Evolutionary conservation across 2,113 vertebrate species (phyloP).

Genomic region (Urocolius indicus): DNA sequence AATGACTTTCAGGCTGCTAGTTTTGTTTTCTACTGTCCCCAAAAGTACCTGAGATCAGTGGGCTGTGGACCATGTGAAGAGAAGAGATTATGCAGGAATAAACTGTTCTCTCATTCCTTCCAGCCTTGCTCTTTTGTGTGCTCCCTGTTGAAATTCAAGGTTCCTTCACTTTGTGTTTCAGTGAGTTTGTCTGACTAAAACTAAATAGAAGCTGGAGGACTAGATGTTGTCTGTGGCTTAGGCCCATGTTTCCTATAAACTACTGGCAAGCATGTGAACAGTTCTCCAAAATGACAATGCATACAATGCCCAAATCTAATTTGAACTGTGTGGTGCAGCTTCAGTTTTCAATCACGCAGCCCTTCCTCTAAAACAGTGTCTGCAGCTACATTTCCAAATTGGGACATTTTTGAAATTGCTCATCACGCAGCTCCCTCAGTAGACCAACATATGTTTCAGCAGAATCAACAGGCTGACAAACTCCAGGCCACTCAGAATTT

Average conservation of each 20-base stretch:
- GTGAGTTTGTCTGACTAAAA: constrained; percentile 22
- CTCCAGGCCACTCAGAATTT: constrained; percentile 57
- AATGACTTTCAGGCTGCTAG: constrained; percentile 14
- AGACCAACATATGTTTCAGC: constrained; percentile 52
- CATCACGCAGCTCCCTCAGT: constrained; percentile 14
- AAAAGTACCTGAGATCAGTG: constrained; percentile 30
- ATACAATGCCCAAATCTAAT: constrained; percentile 56
- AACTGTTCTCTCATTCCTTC: constrained; percentile 10
- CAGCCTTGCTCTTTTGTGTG: neutral
- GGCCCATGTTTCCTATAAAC: constrained; percentile 44
- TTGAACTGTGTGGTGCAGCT: constrained; percentile 48
- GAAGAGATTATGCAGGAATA: constrained; percentile 7
- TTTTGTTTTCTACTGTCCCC: neutral
- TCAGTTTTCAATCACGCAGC: constrained; percentile 53
- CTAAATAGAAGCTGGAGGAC: constrained; percentile 2
- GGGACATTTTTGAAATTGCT: constrained; percentile 48
- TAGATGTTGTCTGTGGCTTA: constrained; percentile 26
- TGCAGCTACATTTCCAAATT: constrained; percentile 53
- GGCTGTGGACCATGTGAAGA: constrained; percentile 13
- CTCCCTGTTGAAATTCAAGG: neutral
- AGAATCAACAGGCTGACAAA: constrained; percentile 65
- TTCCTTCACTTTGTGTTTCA: constrained; percentile 13
- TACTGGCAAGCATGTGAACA: constrained; percentile 31
- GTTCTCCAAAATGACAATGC: constrained; percentile 36
- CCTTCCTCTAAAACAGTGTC: constrained; percentile 49